phyloP scores from a whole-genome alignment of 2,888 invertebrate genomes.

The Tigriopus californicus region DNA sequence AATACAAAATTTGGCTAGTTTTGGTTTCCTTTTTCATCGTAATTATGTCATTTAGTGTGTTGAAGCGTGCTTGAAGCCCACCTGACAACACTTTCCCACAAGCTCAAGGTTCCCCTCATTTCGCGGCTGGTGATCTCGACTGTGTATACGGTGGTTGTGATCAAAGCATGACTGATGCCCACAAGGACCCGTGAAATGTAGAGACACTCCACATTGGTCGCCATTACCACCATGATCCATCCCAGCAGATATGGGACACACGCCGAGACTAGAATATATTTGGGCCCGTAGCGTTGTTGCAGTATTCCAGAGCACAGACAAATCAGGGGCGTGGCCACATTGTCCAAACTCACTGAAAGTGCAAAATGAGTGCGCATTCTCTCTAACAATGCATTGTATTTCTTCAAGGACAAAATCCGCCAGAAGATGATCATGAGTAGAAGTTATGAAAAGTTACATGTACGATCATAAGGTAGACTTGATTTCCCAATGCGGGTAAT shows the following conservation, averaged over 20 bases:
- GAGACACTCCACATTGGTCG: not conserved
- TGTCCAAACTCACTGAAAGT: not conserved
- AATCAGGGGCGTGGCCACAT: not conserved
- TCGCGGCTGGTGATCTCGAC: not conserved
- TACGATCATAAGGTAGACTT: too few species aligned
- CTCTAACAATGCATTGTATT: too few species aligned
- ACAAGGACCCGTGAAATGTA: not conserved
- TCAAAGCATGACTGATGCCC: constrained; percentile 2
- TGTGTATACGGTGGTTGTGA: not conserved
- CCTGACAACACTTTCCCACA: not conserved
- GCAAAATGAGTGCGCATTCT: too few species aligned
- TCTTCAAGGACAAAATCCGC: too few species aligned
- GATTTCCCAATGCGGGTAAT: too few species aligned
- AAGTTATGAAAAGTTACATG: too few species aligned
- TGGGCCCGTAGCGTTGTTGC: not conserved
- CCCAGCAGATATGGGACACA: not conserved
- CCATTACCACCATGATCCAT: not conserved
- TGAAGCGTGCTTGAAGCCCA: too few species aligned
- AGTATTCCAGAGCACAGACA: not conserved
- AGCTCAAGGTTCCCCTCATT: not conserved
- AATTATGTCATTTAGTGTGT: too few species aligned
- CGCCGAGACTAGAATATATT: not conserved
- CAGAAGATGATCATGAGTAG: too few species aligned
- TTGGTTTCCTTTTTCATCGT: too few species aligned
- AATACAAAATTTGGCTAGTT: too few species aligned